Conservation (phyloP, 2,113 vertebrate genomes). For the Oryzias javanicus region DNA sequence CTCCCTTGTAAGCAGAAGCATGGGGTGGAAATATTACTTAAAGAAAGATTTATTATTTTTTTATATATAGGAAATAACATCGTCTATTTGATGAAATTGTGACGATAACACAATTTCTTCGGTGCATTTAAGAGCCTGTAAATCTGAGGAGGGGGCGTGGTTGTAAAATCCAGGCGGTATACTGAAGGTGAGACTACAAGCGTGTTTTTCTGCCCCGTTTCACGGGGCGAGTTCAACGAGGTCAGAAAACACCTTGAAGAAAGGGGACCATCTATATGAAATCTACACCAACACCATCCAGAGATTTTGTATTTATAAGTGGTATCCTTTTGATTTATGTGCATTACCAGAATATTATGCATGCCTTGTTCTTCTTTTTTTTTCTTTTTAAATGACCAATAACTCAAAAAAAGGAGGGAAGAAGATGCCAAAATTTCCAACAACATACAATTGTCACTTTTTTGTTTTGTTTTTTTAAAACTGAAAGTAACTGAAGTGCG, state of each 20-base stretch:
- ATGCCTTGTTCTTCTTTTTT: constrained; percentile 73
- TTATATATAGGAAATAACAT: constrained; percentile 37
- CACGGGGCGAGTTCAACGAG: constrained; percentile 33
- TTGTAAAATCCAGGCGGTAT: constrained; percentile 30
- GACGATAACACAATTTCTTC: constrained; percentile 46
- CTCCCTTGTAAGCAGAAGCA: constrained; percentile 23
- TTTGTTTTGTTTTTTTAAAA: constrained; percentile 27
- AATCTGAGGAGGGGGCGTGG: constrained; percentile 22
- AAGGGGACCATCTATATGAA: constrained; percentile 68
- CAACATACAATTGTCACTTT: constrained; percentile 49
- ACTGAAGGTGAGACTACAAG: constrained; percentile 30
- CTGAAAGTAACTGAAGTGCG: constrained; percentile 54
- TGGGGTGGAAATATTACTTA: constrained; percentile 23
- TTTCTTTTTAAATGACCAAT: constrained; percentile 45
- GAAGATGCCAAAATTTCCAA: constrained; percentile 67
- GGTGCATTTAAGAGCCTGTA: constrained; percentile 41
- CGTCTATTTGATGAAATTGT: constrained; percentile 38
- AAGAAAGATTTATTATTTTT: neutral
- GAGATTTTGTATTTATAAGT: constrained; percentile 65
- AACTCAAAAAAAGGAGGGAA: constrained; percentile 40
- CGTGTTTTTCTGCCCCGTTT: constrained; percentile 41
- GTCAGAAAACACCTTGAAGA: constrained; percentile 36
- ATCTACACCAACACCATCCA: constrained; percentile 72
- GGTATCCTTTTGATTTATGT: constrained; percentile 67
- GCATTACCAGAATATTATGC: constrained; percentile 75